Evolutionary conservation across 2,888 invertebrate species (phyloP).

Genomic region (Phoenoteleia sp.): DNA sequence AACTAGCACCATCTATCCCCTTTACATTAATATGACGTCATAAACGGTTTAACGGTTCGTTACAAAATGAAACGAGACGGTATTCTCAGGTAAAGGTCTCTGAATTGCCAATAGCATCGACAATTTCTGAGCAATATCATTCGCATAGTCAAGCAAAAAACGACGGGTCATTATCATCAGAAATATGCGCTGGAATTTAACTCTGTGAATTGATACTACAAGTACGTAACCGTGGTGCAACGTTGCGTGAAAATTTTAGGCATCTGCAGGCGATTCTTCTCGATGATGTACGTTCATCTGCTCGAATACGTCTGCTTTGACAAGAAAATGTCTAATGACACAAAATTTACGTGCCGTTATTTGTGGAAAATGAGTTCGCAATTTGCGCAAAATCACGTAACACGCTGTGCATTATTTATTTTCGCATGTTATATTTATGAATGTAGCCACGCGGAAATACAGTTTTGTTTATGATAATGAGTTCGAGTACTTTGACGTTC

Average conservation of each 20-base stretch:
- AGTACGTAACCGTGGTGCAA: neutral
- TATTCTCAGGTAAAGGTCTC: constrained; percentile 13
- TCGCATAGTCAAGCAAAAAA: constrained; percentile 34
- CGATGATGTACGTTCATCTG: neutral
- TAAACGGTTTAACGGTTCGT: constrained; percentile 76
- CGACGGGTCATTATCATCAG: constrained; percentile 29
- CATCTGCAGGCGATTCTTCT: constrained; percentile 22
- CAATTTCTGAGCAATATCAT: constrained; percentile 33
- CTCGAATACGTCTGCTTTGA: too few relatives aligned
- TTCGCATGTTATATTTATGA: constrained; percentile 28
- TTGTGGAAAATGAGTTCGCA: neutral
- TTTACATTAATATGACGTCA: constrained; percentile 47
- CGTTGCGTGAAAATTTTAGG: constrained; percentile 20
- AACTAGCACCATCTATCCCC: constrained; percentile 13
- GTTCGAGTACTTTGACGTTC: too few relatives aligned
- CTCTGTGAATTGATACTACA: constrained; percentile 3
- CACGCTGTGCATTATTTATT: constrained; percentile 30
- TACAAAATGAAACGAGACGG: constrained; percentile 57
- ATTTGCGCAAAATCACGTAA: constrained; percentile 32
- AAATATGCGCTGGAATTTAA: constrained; percentile 44
- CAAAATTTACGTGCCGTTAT: neutral
- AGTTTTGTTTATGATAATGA: constrained; percentile 35
- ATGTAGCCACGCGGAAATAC: constrained; percentile 26
- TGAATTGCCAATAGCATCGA: constrained; percentile 33
- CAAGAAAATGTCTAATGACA: constrained; percentile 32